Percentiles rank a stretch among this genome's conserved stretches.
Evolutionary conservation across 2,888 invertebrate genomes (phyloP).

Genomic region (Teleogryllus oceanicus): DNA sequence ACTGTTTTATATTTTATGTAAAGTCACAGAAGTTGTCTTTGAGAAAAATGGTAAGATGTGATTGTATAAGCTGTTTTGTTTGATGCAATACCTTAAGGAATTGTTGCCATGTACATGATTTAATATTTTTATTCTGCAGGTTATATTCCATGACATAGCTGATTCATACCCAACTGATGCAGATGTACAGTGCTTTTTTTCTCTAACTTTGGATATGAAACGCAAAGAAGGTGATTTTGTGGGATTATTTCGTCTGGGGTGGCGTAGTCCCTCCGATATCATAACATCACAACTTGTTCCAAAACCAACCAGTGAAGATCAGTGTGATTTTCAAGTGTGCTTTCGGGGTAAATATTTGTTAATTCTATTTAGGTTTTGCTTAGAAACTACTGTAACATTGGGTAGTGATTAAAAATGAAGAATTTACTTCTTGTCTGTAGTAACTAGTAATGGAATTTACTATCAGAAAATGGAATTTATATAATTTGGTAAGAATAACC

Average conservation of each 20-base stretch:
- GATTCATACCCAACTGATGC: slow-evolving; percentile 38
- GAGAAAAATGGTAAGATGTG: too few relatives aligned
- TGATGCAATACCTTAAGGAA: too few relatives aligned
- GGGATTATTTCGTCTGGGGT: slow-evolving; percentile 37
- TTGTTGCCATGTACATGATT: not conserved
- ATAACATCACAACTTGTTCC: slow-evolving; percentile 33
- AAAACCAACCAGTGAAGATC: slow-evolving; percentile 22
- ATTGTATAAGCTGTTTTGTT: too few relatives aligned
- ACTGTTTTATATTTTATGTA: too few relatives aligned
- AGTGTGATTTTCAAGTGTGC: slow-evolving; percentile 33
- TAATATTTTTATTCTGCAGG: slow-evolving; percentile 30
- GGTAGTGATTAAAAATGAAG: not conserved
- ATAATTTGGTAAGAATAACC: too few relatives aligned
- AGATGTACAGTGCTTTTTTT: slow-evolving; percentile 37
- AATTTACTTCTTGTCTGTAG: too few relatives aligned
- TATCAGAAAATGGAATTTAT: too few relatives aligned
- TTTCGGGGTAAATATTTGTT: slow-evolving; percentile 34
- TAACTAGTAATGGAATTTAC: too few relatives aligned
- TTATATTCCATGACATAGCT: slow-evolving; percentile 38
- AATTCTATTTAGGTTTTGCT: not conserved
- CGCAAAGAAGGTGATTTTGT: slow-evolving; percentile 34
- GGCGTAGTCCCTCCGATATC: slow-evolving; percentile 35
- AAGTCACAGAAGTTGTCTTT: too few relatives aligned
- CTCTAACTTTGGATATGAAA: slow-evolving; percentile 36
- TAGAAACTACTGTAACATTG: not conserved